Evolutionary conservation across 2,888 invertebrate genomes (phyloP), one percentile per base, ranked within the genome.

Genomic region (Congeria kusceri): DNA sequence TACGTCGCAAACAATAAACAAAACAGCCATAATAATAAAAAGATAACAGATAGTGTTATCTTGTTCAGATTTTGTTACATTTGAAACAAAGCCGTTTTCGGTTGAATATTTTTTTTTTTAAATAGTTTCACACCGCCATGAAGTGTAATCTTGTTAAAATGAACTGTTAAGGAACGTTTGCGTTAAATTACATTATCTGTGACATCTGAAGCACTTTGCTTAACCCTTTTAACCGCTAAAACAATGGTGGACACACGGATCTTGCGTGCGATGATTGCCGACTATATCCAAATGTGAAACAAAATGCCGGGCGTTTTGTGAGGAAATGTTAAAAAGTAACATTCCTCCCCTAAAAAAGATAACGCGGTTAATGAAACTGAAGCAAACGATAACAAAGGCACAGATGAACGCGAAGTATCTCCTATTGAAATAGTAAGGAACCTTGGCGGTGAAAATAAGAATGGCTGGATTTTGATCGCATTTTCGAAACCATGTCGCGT

Each of bases 91-190:
- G 56, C 25, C 23, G 11, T 64, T 46, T 58, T 63, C 27, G 58
- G 44, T 64, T 70, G 46, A 20, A 59, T 64, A 53, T 58, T 59
- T 47, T 47, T 62, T 25, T 64, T 63, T 59, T 64, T 59, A 44
- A 76, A 69, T 64, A 58, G 67, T 68, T 62, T 63, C 67, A 72
- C 58, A 67, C 57, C 32, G 64, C 72, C 73, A 73, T 69, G 69
- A 65, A 73, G 78, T 78, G 78, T 73, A 73, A 78, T 73, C 78
- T 57, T 53, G 73, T 56, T 69, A 68, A 66, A 53, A 64, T 57
- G 56, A 69, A 62, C 49, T 56, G 67, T 72, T 69, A 57, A 56
- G 32, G 49, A 25, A 56, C 44, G 39, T 27, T 56, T 20, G 56
- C 32, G 15, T 62, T 56, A 56, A 58, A 73, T 65, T 66, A 75